Base-by-base conservation (phyloP, 2,888 invertebrate species). In the Iphiclides podalirius region DNA sequence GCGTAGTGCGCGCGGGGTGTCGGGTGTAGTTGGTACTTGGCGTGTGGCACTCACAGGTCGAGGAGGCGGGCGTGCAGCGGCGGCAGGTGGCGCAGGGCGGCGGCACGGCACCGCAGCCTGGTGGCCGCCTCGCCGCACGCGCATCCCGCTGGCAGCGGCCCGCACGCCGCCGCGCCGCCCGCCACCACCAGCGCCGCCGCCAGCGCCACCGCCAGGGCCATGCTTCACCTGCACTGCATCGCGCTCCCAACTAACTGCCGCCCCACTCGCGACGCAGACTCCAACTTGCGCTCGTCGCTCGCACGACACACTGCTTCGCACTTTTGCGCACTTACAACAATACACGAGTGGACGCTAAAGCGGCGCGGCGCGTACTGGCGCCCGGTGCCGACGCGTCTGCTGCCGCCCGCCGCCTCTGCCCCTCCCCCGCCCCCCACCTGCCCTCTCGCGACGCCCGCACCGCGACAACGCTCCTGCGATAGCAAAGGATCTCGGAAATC, bases 241-340 rank as follows among this genome's bases (percentile, higher is more conserved):
- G 38, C 38, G 20, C 38, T 11, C 6, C 20, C 20, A 6, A 9
- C 26, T 7, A 1, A 9, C 26, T 2, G 8, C 2, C 31, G 31
- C 31, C 2, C n/a, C 28, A 28, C 28, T 11, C 31, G 37, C 59
- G 51, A 52, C 52, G 48, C 43, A 52, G 44, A 52, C 61, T 75
- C 92, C 92, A 56, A 91, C 11, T 31, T 6, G n/a, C 43, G 14
- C 35, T 13, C 91, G 70, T 53, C 47, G 44, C 45, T 36, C 55
- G 34, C 41, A 37, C 52, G 46, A 20, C 45, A 37, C 47, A 6
- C 6, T 4, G n/a, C n/a, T 43, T 42, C 20, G 23, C 51, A 37
- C 53, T 16, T 92, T 38, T 92, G 90, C 1, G 92, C 92, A 66
- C 92, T 92, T 8, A 92, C 76, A 42, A 3, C 6, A 4, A 20